These are phyloP conservation scores for Silurus lanzhouensis DNA, from an alignment of 2,797 vertebrate genomes.

Conservation along the genomic window DNA sequence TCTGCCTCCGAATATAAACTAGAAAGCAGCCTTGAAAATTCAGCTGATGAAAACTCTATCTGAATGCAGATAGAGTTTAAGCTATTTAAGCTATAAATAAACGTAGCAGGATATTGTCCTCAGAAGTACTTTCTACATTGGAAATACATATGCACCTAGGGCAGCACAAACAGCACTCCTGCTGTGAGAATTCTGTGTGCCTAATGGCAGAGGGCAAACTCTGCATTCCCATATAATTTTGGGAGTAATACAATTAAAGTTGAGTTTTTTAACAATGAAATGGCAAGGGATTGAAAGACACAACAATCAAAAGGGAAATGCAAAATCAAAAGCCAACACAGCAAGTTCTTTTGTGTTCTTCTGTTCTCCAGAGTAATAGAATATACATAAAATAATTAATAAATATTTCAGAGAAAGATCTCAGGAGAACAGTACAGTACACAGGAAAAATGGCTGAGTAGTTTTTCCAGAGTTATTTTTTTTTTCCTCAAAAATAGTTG, in stretches of 20 bases:
- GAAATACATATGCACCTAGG: neutral
- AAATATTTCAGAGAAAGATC: neutral
- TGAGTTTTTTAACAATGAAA: neutral
- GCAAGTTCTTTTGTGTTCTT: neutral
- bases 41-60: conserved; percentile 8
- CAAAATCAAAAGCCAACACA: neutral
- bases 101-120: conserved; percentile 1
- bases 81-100: conserved; percentile 19
- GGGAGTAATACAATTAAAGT: neutral
- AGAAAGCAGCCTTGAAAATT: conserved; percentile 28
- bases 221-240: neutral
- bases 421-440: neutral
- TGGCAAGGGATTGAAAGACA: neutral
- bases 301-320: neutral
- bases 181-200: neutral
- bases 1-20: conserved; percentile 21
- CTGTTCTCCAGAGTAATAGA: neutral
- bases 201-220: neutral
- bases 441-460: no score
- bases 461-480: no score
- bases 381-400: neutral
- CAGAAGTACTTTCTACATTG: conserved; percentile 8
- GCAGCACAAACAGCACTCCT: neutral
- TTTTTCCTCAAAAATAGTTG: no score
- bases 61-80: no score